Evolutionary conservation across 23 tunicate genomes (phyloP), one percentile per base, ranked within the genome.

Genomic region (Halocynthia aurantium): DNA sequence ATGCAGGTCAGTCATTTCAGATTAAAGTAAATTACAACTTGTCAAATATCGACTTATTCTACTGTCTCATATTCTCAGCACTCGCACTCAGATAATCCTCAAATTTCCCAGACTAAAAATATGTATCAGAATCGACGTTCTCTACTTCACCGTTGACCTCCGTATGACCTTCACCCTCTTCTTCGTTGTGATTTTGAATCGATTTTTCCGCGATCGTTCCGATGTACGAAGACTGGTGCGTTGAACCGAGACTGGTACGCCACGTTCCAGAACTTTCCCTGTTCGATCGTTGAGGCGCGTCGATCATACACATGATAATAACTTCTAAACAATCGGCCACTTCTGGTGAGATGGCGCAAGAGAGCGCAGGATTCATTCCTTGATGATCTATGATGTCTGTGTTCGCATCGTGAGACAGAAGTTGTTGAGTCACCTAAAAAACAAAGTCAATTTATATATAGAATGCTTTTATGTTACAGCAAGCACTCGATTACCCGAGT

Each of bases 251-350:
- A 56, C 78, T 74, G 10, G 78, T 51, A 20, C 78, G n/a, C 11
- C 15, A 22, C 8, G 50, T 56, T 74, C 64, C 55, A 6, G 78
- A 6, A 56, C 56, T 52, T 8, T 13, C 22, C n/a, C 12, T 20
- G 22, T 15, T 21, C 12, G 78, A 54, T 10, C 64, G 19, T 13
- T 74, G 67, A 8, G 78, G 63, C 20, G n/a, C 6, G 62, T 74
- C 78, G 64, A 81, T 52, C 98, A 92, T 86, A 61, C 82, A 83
- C 49, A 81, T 21, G 10, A 92, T 78, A 15, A 92, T 86, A 78
- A 92, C 21, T 68, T 86, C 91, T 52, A 92, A 67, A 58, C 98
- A 92, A 67, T 92, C 98, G 5, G 88, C 98, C 62, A 92, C 98
- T 65, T 92, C 80, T 78, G 19, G 61, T 69, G 71, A 86, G 8